A percentile compares a stretch with the other conserved stretches of the same genome.
phyloP scores from a whole-genome alignment of 2,113 vertebrate genomes.

The Nipponia nippon region DNA sequence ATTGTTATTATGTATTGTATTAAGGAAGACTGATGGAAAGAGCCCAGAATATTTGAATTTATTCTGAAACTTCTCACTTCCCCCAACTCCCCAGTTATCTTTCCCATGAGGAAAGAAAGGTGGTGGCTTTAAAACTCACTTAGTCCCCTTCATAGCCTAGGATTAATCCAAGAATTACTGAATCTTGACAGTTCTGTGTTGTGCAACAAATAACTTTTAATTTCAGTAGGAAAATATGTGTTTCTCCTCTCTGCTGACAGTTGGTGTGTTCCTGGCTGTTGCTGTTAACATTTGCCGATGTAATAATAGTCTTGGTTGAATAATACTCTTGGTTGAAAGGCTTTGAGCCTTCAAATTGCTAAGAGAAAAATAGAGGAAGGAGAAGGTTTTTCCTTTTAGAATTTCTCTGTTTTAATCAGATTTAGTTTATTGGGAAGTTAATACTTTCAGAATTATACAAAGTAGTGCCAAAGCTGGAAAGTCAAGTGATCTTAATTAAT shows the following conservation, averaged over 20 bases:
- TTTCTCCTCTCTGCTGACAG: neutral
- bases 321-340: neutral
- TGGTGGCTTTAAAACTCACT: neutral
- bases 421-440: neutral
- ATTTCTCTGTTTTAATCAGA: neutral
- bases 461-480: neutral
- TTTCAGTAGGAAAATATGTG: neutral
- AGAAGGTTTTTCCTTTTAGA: neutral
- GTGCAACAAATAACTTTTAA: neutral
- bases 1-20: neutral
- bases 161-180: neutral
- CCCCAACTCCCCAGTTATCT: neutral
- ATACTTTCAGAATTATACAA: neutral
- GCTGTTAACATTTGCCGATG: neutral
- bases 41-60: fast-evolving
- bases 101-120: neutral
- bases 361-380: neutral
- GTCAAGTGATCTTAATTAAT: neutral
- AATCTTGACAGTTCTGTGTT: neutral
- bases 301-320: neutral
- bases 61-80: neutral
- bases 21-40: neutral
- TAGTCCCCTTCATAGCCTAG: neutral
- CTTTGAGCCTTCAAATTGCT: neutral
- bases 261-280: neutral